Percentiles rank a stretch among this genome's conserved stretches.
Conservation (phyloP, 2,113 vertebrate genomes). For the Phyllopteryx taeniolatus region DNA sequence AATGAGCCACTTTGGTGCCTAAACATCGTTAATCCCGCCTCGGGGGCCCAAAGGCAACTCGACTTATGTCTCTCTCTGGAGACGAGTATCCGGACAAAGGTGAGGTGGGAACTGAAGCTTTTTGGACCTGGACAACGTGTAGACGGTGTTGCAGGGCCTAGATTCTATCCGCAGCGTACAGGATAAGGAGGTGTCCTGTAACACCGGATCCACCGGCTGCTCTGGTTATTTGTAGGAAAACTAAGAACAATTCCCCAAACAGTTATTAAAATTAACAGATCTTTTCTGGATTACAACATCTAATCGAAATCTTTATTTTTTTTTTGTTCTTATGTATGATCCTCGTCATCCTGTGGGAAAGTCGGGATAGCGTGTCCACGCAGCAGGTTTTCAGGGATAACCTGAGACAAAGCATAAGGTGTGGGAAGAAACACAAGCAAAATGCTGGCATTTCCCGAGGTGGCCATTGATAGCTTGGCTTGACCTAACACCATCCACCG, state of each 20-base stretch:
- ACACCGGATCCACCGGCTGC: slow-evolving; percentile 40
- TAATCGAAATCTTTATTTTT: neutral
- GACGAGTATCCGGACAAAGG: slow-evolving; percentile 47
- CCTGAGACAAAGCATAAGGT: slow-evolving; percentile 59
- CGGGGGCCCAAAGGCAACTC: slow-evolving; percentile 55
- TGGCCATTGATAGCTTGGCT: slow-evolving; percentile 54
- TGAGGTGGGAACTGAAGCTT: slow-evolving; percentile 63
- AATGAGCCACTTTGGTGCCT: slow-evolving; percentile 39
- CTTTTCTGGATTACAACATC: neutral
- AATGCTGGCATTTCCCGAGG: slow-evolving; percentile 57
- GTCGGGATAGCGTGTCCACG: slow-evolving; percentile 36
- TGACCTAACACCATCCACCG: slow-evolving; percentile 26
- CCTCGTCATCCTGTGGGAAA: slow-evolving; percentile 15
- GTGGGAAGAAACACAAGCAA: slow-evolving; percentile 49
- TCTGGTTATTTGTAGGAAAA: slow-evolving; percentile 51
- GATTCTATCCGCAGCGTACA: slow-evolving; percentile 51
- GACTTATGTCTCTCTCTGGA: slow-evolving; percentile 39
- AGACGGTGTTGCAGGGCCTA: slow-evolving; percentile 42
- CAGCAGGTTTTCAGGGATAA: slow-evolving; percentile 42
- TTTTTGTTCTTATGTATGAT: neutral
- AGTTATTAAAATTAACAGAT: neutral
- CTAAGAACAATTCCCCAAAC: neutral
- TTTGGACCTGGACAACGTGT: slow-evolving; percentile 21
- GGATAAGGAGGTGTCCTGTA: slow-evolving; percentile 52
- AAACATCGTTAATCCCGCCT: slow-evolving; percentile 52